Conservation (phyloP, 2,888 invertebrate species). For the Dryococelus australis region DNA sequence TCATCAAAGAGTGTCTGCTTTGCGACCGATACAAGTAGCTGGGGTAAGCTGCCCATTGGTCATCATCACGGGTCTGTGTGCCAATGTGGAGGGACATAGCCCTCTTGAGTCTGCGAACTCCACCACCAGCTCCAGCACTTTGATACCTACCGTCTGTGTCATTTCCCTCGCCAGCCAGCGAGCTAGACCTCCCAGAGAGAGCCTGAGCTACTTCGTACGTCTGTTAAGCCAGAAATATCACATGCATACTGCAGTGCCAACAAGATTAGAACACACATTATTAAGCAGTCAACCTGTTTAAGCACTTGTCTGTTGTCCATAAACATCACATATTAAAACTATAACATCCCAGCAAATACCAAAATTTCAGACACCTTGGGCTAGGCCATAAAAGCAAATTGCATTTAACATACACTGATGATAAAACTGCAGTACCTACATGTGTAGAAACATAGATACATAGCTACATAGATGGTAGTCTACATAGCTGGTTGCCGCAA, state of each 20-base stretch:
- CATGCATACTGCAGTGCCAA: background rate
- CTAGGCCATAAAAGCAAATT: background rate
- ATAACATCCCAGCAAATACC: background rate
- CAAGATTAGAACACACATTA: background rate
- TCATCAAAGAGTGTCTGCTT: conserved; percentile 71
- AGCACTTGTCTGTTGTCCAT: too few species aligned
- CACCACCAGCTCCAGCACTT: background rate
- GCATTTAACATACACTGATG: too few species aligned
- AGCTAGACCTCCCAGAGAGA: conserved; percentile 26
- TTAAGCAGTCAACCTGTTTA: too few species aligned
- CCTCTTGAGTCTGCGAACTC: conserved; percentile 50
- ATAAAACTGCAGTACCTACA: too few species aligned
- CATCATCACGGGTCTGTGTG: conserved; percentile 43
- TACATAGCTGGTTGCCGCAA: background rate
- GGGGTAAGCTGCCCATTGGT: conserved; percentile 54
- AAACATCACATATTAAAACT: background rate
- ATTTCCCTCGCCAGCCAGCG: conserved; percentile 31
- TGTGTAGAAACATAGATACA: too few species aligned
- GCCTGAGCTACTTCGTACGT: conserved; percentile 50
- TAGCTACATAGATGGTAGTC: too few species aligned
- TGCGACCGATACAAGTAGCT: conserved; percentile 66
- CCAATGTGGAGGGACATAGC: conserved; percentile 55
- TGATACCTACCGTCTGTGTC: conserved; percentile 25
- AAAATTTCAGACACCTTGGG: background rate
- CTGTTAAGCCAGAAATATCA: conserved; percentile 45